phyloP scores from a whole-genome alignment of 2,888 invertebrate genomes.

The Blomia tropicalis region DNA sequence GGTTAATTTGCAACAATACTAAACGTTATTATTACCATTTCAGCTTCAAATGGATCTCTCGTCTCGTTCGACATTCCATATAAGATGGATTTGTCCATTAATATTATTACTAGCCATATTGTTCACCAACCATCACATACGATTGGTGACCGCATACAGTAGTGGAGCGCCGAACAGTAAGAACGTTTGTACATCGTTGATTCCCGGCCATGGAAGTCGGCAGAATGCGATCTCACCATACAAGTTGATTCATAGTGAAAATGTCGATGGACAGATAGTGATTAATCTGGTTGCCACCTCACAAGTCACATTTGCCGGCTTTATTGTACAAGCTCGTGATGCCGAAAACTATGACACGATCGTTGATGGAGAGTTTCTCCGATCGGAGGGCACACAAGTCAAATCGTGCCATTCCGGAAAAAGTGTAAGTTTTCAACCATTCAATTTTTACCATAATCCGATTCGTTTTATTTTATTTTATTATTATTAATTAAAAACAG shows the following conservation, averaged over 20 bases:
- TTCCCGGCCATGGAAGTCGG: conserved; percentile 1
- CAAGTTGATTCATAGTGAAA: neutral
- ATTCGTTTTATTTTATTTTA: neutral
- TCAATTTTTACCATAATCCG: neutral
- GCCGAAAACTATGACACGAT: neutral
- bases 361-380: neutral
- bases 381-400: neutral
- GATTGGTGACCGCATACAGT: neutral
- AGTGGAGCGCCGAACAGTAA: conserved; percentile 10
- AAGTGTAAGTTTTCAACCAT: neutral
- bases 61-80: too few relatives aligned
- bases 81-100: too few relatives aligned
- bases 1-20: too few relatives aligned
- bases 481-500: neutral
- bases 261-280: neutral
- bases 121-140: too few relatives aligned
- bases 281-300: neutral
- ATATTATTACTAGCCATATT: too few relatives aligned
- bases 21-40: too few relatives aligned
- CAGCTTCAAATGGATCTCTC: too few relatives aligned
- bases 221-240: neutral
- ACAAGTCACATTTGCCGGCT: conserved; percentile 15
- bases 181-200: conserved; percentile 1
- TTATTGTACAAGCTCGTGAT: conserved; percentile 7
- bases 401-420: neutral